These are phyloP conservation scores for Cydia amplana DNA, from an alignment of 1,140 invertebrate genomes.

Conservation along the genomic window DNA sequence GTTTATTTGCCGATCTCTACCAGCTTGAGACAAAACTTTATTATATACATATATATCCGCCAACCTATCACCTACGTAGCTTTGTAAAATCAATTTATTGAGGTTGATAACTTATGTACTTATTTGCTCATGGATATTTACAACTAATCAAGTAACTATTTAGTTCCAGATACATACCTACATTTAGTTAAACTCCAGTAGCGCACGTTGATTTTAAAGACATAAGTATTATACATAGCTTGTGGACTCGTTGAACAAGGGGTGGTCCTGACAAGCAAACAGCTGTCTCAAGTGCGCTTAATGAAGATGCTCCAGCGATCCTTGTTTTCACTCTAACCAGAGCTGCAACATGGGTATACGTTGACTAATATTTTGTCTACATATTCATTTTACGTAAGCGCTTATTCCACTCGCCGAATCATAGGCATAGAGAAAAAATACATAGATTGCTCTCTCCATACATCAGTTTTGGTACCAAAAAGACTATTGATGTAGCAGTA, in stretches of 20 bases:
- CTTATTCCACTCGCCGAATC: no score
- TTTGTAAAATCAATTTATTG: no score
- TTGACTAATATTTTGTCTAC: not conserved
- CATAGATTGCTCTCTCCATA: no score
- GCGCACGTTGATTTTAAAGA: not conserved
- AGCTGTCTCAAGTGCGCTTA: conserved; percentile 11
- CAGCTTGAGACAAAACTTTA: not conserved
- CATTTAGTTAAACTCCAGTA: not conserved
- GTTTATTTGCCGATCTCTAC: not conserved
- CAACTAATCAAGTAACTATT: not conserved
- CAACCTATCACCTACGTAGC: not conserved
- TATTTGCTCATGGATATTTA: not conserved
- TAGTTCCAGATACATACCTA: no score
- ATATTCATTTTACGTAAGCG: no score
- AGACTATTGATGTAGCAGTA: no score
- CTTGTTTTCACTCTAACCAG: not conserved
- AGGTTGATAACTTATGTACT: not conserved
- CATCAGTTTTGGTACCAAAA: no score
- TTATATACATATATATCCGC: no score
- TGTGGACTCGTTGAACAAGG: not conserved
- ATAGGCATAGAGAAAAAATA: no score
- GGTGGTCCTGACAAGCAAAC: conserved; percentile 3
- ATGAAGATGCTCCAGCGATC: conserved; percentile 6
- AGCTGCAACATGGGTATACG: not conserved
- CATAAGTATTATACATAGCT: not conserved